phyloP scores from a whole-genome alignment of 2,113 vertebrate species.

The Riparia riparia region DNA sequence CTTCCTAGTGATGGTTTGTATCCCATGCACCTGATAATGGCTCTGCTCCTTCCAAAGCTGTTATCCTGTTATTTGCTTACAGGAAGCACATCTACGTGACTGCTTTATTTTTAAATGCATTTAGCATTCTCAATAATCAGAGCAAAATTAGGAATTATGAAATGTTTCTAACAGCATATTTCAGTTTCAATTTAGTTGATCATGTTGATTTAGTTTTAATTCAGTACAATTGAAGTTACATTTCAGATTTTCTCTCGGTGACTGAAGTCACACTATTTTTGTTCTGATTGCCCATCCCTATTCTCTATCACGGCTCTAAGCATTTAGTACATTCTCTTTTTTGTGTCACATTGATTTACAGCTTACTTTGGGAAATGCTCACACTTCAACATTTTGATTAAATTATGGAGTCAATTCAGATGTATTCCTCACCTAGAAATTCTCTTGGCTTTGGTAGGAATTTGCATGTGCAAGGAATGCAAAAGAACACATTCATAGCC shows the following conservation, averaged over 20 bases:
- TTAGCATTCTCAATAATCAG: neutral
- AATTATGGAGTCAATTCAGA: neutral
- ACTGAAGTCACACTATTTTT: neutral
- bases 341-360: neutral
- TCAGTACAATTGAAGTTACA: neutral
- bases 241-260: neutral
- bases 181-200: neutral
- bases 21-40: neutral
- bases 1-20: neutral
- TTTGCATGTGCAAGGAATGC: neutral
- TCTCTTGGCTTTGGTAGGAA: neutral
- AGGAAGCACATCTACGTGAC: neutral
- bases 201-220: neutral
- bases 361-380: neutral
- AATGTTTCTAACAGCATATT: neutral
- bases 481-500: rapidly evolving
- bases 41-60: neutral
- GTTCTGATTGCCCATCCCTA: neutral
- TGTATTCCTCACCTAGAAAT: neutral
- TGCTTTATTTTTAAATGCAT: neutral
- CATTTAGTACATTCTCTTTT: neutral
- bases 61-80: neutral
- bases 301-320: neutral
- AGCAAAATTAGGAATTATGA: neutral
- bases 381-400: neutral